Evolutionary conservation across 2,113 vertebrate genomes (phyloP).

Genomic region (Mesoclemmys tuberculata): DNA sequence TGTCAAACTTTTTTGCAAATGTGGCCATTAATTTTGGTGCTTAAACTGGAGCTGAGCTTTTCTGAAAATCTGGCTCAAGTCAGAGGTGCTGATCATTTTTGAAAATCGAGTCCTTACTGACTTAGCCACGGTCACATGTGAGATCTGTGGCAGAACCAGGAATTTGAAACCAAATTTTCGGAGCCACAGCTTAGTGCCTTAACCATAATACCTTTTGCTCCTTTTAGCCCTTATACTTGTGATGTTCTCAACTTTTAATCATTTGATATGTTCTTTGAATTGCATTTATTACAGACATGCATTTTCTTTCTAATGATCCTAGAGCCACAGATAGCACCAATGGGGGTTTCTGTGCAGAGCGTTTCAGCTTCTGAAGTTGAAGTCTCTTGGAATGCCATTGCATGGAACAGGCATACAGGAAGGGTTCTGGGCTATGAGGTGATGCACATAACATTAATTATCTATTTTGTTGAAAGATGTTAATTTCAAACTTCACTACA

Average conservation of each 20-base stretch:
- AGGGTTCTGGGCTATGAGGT: conserved; percentile 91
- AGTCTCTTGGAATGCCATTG: conserved; percentile 87
- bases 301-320: conserved; percentile 3
- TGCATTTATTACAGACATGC: background rate
- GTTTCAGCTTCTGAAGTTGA: conserved; percentile 86
- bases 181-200: background rate
- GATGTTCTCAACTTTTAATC: background rate
- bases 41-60: background rate
- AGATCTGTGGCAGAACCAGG: rapidly evolving
- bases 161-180: background rate
- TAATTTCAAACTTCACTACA: background rate
- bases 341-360: conserved; percentile 75
- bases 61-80: background rate
- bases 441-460: conserved; percentile 4
- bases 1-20: background rate
- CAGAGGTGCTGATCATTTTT: rapidly evolving
- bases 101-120: background rate
- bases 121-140: rapidly evolving
- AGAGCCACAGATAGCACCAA: conserved; percentile 86
- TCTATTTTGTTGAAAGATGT: background rate
- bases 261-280: background rate
- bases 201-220: background rate
- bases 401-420: conserved; percentile 78
- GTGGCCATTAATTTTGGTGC: background rate
- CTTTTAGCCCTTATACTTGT: background rate